Evolutionary conservation across 2,113 vertebrate genomes (phyloP).

Genomic region (Lethenteron camtschaticum): DNA sequence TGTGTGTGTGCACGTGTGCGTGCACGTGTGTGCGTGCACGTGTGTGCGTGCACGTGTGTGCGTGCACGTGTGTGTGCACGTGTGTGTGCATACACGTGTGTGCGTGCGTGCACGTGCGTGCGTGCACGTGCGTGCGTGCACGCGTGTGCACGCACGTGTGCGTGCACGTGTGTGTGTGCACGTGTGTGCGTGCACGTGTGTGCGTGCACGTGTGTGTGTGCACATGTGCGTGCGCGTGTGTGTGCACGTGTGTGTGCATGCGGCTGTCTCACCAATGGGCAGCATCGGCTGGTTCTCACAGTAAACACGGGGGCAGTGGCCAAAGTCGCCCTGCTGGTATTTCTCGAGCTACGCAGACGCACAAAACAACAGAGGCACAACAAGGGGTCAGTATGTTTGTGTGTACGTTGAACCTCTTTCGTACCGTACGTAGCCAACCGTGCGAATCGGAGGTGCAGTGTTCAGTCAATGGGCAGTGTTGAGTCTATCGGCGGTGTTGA

Average conservation of each 20-base stretch:
- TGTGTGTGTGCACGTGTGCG: background rate
- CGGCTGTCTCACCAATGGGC: slow-evolving; percentile 43
- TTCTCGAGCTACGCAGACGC: slow-evolving; percentile 44
- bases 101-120: background rate
- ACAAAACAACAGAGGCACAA: background rate
- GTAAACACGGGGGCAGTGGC: slow-evolving; percentile 69
- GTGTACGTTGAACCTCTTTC: too few species aligned
- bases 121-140: background rate
- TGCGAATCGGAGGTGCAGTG: too few species aligned
- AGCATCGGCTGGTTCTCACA: slow-evolving; percentile 91
- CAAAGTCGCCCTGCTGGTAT: slow-evolving; percentile 79
- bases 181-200: background rate
- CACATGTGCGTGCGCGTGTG: background rate
- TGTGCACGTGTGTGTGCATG: background rate
- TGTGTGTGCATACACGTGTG: background rate
- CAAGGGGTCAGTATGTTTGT: too few species aligned
- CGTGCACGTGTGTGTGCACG: background rate
- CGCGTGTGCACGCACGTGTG: background rate
- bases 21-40: background rate
- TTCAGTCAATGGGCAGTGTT: too few species aligned
- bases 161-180: background rate
- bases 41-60: background rate
- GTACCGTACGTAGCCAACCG: too few species aligned
- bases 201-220: background rate
- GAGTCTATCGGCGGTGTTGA: too few species aligned